Conservation (phyloP, 2,113 vertebrate species). For the Otus sunia region DNA sequence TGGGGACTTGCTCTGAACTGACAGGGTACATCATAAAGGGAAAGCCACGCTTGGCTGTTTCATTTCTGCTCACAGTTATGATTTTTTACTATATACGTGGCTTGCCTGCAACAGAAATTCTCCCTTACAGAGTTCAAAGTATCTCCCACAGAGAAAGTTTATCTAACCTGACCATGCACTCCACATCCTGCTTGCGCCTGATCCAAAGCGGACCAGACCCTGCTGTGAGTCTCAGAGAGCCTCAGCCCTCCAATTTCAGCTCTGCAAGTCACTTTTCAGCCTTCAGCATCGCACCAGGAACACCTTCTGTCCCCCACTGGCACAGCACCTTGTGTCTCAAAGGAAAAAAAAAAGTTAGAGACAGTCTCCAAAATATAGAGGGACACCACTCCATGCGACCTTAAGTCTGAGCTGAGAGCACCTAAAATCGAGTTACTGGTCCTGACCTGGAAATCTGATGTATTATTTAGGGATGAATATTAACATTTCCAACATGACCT, state of each 20-base stretch:
- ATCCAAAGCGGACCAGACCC: not conserved
- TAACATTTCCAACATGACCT: not conserved
- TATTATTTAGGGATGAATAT: not conserved
- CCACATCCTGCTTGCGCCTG: not conserved
- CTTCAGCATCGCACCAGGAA: not conserved
- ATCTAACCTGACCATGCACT: not conserved
- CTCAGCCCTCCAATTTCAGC: not conserved
- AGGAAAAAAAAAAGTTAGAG: not conserved
- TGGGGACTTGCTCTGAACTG: not conserved
- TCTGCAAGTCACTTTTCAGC: not conserved
- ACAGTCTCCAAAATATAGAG: not conserved
- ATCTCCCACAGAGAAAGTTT: not conserved
- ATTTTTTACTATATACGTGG: not conserved
- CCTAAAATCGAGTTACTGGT: not conserved
- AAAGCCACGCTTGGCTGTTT: not conserved
- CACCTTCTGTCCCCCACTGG: not conserved
- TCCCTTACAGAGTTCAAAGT: constrained; percentile 8
- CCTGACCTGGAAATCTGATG: not conserved
- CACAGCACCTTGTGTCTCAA: not conserved
- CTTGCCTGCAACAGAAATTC: not conserved
- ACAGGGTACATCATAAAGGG: not conserved
- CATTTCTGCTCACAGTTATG: not conserved
- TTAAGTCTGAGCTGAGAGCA: not conserved
- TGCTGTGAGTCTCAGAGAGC: not conserved
- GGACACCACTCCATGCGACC: not conserved